phyloP scores from a whole-genome alignment of 2,113 vertebrate species.

The Cavia aperea region DNA sequence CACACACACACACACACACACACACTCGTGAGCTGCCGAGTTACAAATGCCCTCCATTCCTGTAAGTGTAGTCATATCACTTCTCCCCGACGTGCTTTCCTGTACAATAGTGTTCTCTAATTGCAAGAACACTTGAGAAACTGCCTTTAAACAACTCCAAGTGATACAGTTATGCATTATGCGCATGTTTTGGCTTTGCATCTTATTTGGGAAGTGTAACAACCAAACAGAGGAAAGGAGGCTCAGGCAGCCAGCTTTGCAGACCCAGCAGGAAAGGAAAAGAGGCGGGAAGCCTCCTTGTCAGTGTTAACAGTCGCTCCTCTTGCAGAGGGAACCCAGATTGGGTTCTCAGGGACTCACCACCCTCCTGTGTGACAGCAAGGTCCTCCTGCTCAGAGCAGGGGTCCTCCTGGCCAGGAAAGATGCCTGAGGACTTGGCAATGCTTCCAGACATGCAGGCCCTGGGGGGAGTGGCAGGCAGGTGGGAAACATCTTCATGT shows the following conservation, averaged over 20 bases:
- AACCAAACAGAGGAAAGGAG: not conserved
- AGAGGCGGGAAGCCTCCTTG: not conserved
- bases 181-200: not conserved
- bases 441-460: not conserved
- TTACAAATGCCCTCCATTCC: not conserved
- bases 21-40: not conserved
- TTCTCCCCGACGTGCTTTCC: not conserved
- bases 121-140: not conserved
- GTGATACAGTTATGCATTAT: not conserved
- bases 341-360: not conserved
- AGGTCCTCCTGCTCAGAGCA: not conserved
- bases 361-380: not conserved
- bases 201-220: constrained; percentile 10
- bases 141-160: not conserved
- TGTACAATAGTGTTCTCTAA: not conserved
- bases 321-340: accelerated
- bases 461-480: accelerated
- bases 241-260: not conserved
- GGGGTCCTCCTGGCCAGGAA: not conserved
- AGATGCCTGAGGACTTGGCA: not conserved
- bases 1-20: too few species aligned
- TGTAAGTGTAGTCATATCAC: not conserved
- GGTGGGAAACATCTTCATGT: not conserved
- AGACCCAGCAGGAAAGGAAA: not conserved
- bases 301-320: accelerated